Conservation (phyloP, 2,888 invertebrate genomes). For the Agrotis segetum region DNA sequence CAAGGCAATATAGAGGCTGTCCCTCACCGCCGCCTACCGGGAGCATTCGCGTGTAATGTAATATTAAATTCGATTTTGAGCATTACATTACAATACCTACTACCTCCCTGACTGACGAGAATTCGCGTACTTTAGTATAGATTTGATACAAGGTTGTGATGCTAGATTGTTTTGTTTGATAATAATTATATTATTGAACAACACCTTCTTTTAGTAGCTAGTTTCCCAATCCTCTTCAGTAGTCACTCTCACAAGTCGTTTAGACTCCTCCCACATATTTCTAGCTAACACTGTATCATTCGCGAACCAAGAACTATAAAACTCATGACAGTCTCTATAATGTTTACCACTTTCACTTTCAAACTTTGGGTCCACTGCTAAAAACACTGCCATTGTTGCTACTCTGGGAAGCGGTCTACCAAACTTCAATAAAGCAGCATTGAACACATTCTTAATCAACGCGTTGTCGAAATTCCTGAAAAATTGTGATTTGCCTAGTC, state of each 20-base stretch:
- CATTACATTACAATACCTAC: too few species aligned
- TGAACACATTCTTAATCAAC: conserved; percentile 66
- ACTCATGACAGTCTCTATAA: conserved; percentile 79
- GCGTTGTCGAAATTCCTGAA: conserved; percentile 90
- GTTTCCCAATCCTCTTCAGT: conserved; percentile 79
- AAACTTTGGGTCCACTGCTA: conserved; percentile 76
- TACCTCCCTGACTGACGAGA: too few species aligned
- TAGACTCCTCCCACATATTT: conserved; percentile 77
- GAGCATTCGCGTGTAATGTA: too few species aligned
- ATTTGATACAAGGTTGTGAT: too few species aligned
- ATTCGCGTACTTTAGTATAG: too few species aligned
- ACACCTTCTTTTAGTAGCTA: background rate
- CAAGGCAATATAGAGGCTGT: too few species aligned
- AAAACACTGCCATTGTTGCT: conserved; percentile 79
- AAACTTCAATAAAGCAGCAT: conserved; percentile 68
- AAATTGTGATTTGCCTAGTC: conserved; percentile 94
- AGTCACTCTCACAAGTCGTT: conserved; percentile 74
- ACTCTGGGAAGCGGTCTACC: conserved; percentile 74
- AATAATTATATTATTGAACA: background rate
- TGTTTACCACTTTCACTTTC: conserved; percentile 78
- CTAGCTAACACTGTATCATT: conserved; percentile 73
- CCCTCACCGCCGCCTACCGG: too few species aligned
- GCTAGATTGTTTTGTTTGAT: too few species aligned
- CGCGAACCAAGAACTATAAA: conserved; percentile 84
- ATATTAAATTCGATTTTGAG: too few species aligned